phyloP scores from a whole-genome alignment of 2,797 vertebrate species.

The Acanthurus tractus region DNA sequence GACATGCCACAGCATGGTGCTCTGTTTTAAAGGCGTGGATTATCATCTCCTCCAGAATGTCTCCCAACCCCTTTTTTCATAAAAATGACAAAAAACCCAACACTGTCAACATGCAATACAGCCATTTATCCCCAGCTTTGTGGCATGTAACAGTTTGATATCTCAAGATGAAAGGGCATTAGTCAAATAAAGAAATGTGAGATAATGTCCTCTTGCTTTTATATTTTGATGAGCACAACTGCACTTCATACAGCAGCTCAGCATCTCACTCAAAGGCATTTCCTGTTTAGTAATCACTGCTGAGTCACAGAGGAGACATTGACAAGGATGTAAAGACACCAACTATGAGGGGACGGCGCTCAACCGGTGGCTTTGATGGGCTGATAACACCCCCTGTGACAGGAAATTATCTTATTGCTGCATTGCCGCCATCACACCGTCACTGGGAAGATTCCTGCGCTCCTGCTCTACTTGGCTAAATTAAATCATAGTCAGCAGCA shows the following conservation, averaged over 20 bases:
- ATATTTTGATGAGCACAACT: constrained; percentile 44
- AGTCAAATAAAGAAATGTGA: constrained; percentile 60
- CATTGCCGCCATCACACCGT: constrained; percentile 48
- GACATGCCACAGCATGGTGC: constrained; percentile 44
- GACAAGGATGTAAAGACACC: constrained; percentile 55
- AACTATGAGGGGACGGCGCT: constrained; percentile 1
- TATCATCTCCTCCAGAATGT: constrained; percentile 42
- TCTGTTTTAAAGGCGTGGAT: constrained; percentile 53
- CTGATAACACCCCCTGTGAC: constrained; percentile 67
- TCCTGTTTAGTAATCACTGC: constrained; percentile 65
- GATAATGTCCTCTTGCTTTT: constrained; percentile 53
- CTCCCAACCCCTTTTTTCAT: constrained; percentile 23
- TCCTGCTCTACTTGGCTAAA: constrained; percentile 56
- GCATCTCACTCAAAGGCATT: constrained; percentile 47
- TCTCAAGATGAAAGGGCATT: constrained; percentile 55
- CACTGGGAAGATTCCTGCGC: constrained; percentile 52
- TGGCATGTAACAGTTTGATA: constrained; percentile 47
- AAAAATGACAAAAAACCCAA: constrained; percentile 24
- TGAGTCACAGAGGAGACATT: constrained; percentile 48
- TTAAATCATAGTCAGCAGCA: constrained; percentile 58
- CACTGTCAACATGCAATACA: constrained; percentile 34
- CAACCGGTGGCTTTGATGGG: constrained; percentile 45
- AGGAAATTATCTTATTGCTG: constrained; percentile 70
- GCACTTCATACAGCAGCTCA: constrained; percentile 24
- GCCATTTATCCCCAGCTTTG: constrained; percentile 54